Conservation (phyloP, 2,113 vertebrate species). For the Ceyx cyanopectus region DNA sequence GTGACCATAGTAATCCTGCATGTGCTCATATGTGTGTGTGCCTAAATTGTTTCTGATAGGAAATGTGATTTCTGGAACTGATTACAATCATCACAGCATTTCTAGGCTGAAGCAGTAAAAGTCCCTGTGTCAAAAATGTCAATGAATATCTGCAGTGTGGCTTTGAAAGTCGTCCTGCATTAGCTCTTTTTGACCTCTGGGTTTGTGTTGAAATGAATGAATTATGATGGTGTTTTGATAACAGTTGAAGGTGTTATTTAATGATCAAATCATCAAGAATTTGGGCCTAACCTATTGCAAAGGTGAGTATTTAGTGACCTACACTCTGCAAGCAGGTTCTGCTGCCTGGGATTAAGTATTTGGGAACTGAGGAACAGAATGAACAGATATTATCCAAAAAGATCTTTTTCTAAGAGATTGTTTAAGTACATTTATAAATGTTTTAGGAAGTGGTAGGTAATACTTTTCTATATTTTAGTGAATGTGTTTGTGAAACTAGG, state of each 20-base stretch:
- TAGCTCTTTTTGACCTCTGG: neutral
- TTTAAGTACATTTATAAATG: neutral
- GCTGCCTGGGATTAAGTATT: neutral
- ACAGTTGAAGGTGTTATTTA: neutral
- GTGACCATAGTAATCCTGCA: neutral
- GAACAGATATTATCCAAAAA: neutral
- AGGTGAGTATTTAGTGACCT: neutral
- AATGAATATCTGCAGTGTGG: neutral
- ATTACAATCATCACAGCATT: neutral
- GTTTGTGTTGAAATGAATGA: neutral
- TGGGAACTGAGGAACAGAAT: neutral
- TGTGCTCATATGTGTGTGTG: neutral
- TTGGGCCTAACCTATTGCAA: neutral
- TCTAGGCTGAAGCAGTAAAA: neutral
- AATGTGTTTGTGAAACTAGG: neutral
- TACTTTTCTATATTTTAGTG: neutral
- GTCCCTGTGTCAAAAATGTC: neutral
- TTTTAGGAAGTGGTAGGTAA: neutral
- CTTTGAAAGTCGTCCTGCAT: neutral
- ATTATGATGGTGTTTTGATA: neutral
- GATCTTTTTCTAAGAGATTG: neutral
- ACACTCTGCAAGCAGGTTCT: neutral
- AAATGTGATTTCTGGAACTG: neutral
- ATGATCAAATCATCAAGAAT: neutral
- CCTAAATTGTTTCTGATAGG: neutral